Conservation (phyloP, 1,140 invertebrate species). For the Asbolus verrucosus region DNA sequence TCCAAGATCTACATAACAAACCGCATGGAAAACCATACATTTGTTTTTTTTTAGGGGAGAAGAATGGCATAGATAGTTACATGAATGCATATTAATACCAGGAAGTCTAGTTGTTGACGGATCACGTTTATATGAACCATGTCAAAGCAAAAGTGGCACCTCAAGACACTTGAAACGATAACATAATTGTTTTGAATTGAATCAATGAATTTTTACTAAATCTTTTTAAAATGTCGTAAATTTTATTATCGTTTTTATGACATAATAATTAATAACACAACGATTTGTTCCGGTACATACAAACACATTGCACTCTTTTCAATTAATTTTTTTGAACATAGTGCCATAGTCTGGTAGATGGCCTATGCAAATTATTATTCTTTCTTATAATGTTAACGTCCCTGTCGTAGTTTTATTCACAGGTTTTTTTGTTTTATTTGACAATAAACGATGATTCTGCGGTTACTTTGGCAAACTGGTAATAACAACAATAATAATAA, state of each 20-base stretch:
- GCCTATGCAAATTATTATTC: conserved; percentile 8
- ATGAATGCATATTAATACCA: conserved; percentile 31
- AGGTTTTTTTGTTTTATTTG: conserved; percentile 6
- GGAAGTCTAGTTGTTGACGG: conserved; percentile 16
- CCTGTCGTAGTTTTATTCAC: background rate
- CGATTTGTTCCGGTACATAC: conserved; percentile 34
- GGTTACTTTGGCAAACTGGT: too few species aligned
- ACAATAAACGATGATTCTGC: conserved; percentile 6
- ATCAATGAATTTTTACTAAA: background rate
- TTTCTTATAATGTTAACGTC: background rate
- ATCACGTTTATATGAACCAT: conserved; percentile 23
- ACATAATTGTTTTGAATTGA: background rate
- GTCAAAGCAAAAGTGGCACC: conserved; percentile 35
- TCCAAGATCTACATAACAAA: conserved; percentile 34
- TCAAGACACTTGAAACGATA: conserved; percentile 7
- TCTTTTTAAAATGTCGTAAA: conserved; percentile 3
- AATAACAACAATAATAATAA: too few species aligned
- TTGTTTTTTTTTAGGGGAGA: conserved; percentile 34
- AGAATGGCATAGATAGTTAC: conserved; percentile 33
- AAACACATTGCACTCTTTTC: conserved; percentile 27
- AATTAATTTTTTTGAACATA: conserved; percentile 16
- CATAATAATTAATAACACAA: conserved; percentile 14
- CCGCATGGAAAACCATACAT: conserved; percentile 28
- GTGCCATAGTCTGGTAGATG: too few species aligned
- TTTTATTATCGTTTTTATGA: conserved; percentile 15